Evolutionary conservation across 2,888 invertebrate genomes (phyloP).

Genomic region (Gibbula magus): DNA sequence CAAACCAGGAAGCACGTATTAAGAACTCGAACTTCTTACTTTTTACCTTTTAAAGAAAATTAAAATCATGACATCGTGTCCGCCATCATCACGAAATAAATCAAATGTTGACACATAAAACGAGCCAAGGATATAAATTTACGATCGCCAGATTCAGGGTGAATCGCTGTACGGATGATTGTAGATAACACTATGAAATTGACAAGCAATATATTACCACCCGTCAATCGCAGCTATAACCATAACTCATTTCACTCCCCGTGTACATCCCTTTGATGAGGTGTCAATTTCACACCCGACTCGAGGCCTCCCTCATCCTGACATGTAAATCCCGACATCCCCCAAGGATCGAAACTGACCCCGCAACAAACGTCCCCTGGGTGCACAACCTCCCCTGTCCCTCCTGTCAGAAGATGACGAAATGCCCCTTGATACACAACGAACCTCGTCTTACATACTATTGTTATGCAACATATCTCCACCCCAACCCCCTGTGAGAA

Average conservation of each 20-base stretch:
- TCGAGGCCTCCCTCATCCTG: background rate
- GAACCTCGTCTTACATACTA: too few species aligned
- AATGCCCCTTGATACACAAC: background rate
- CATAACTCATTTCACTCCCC: background rate
- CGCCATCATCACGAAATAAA: too few species aligned
- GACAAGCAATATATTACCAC: background rate
- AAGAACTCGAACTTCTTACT: too few species aligned
- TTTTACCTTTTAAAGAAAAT: too few species aligned
- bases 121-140: too few species aligned
- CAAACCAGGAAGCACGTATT: too few species aligned
- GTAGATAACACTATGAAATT: background rate
- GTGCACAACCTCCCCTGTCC: background rate
- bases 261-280: background rate
- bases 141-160: background rate
- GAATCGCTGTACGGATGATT: background rate
- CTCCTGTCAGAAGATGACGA: too few species aligned
- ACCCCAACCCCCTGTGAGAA: too few species aligned
- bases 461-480: too few species aligned
- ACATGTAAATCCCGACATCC: too few species aligned
- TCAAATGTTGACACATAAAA: too few species aligned
- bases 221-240: background rate
- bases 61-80: too few species aligned
- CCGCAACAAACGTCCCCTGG: background rate
- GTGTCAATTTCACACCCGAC: background rate
- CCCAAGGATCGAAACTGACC: background rate